phyloP scores from a whole-genome alignment of 2,888 invertebrate species.

The Microctonus brassicae region DNA sequence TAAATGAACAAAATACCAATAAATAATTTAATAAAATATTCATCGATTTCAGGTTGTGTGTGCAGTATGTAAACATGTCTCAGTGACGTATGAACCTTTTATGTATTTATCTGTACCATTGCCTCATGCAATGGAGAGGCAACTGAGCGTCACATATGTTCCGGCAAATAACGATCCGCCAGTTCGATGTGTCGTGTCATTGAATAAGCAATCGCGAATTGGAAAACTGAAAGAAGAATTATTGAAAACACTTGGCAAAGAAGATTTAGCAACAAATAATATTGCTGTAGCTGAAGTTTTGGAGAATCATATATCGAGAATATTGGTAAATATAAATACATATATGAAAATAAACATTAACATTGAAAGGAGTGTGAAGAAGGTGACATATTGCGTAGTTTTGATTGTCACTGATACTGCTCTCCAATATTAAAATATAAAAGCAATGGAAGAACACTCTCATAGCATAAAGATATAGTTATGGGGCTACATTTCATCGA shows the following conservation, averaged over 20 bases:
- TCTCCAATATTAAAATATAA: slow-evolving; percentile 59
- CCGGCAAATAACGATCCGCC: slow-evolving; percentile 69
- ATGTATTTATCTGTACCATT: slow-evolving; percentile 79
- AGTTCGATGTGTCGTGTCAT: slow-evolving; percentile 71
- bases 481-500: slow-evolving; percentile 65
- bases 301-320: slow-evolving; percentile 74
- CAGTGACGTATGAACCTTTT: slow-evolving; percentile 77
- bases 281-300: slow-evolving; percentile 74
- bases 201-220: slow-evolving; percentile 73
- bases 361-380: slow-evolving; percentile 61
- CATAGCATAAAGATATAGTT: slow-evolving; percentile 59
- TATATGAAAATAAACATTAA: not conserved
- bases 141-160: slow-evolving; percentile 73
- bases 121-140: slow-evolving; percentile 75
- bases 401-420: slow-evolving; percentile 64
- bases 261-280: slow-evolving; percentile 61
- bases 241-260: slow-evolving; percentile 66
- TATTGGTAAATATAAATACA: slow-evolving; percentile 69
- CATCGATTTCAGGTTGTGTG: slow-evolving; percentile 72
- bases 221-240: slow-evolving; percentile 72
- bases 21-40: not conserved
- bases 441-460: slow-evolving; percentile 65
- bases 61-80: slow-evolving; percentile 74
- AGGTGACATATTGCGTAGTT: slow-evolving; percentile 56
- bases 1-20: not conserved